These are phyloP conservation scores for Caranx melampygus DNA, from an alignment of 2,113 vertebrate genomes.

Conservation along the genomic window DNA sequence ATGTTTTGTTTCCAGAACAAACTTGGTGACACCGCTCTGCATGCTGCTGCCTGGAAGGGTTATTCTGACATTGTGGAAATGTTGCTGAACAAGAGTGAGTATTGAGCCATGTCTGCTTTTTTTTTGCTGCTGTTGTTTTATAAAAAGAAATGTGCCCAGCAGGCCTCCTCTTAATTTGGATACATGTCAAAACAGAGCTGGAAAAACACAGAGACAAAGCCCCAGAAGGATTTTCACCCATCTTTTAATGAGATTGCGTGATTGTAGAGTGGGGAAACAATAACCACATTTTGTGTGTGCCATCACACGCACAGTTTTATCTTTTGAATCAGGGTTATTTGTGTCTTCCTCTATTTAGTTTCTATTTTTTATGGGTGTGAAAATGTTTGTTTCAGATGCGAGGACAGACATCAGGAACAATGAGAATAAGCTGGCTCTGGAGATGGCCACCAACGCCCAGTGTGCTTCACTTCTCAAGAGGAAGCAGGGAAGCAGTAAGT, in stretches of 20 bases:
- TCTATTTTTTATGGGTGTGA: background rate
- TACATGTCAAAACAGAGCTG: background rate
- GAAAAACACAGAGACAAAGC: background rate
- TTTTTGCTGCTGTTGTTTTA: background rate
- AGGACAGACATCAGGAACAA: conserved; percentile 94
- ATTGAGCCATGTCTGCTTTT: background rate
- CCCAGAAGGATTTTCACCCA: background rate
- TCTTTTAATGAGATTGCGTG: background rate
- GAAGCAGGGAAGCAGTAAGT: conserved; percentile 85
- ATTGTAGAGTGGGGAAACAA: background rate
- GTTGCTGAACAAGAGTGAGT: conserved; percentile 92
- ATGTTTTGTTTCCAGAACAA: conserved; percentile 89
- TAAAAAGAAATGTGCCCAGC: background rate
- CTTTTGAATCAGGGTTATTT: background rate
- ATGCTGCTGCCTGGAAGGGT: conserved; percentile 98
- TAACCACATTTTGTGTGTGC: background rate
- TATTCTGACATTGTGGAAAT: conserved; percentile 97
- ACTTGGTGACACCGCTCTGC: conserved; percentile 94
- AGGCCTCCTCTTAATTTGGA: background rate
- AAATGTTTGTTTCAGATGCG: conserved; percentile 83
- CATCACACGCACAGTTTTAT: background rate
- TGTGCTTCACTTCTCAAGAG: conserved; percentile 94
- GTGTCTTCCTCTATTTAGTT: background rate
- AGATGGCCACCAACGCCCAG: conserved; percentile 96
- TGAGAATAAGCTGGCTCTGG: conserved; percentile 95